Evolutionary conservation across 1,140 invertebrate species (phyloP).

Genomic region (Penaeus indicus): DNA sequence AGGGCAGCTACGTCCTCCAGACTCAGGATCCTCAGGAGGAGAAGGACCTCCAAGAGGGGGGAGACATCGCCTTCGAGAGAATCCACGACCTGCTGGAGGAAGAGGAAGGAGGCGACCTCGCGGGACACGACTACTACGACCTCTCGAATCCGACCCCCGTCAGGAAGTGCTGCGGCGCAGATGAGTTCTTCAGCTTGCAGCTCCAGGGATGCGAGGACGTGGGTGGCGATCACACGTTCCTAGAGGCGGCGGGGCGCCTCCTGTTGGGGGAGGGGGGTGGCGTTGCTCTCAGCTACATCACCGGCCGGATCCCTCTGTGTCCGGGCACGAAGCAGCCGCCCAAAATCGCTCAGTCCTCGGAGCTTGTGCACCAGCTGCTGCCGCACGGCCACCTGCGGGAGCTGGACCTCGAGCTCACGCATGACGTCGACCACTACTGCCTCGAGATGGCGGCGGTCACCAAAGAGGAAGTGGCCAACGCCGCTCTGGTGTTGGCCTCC

Average conservation of each 20-base stretch:
- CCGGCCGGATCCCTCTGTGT: background rate
- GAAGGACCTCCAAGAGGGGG: too few relatives aligned
- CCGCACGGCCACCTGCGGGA: background rate
- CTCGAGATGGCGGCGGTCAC: background rate
- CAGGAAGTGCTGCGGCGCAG: slow-evolving; percentile 41
- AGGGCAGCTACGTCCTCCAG: too few relatives aligned
- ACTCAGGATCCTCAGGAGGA: too few relatives aligned
- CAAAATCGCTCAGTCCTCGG: background rate
- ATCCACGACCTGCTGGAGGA: background rate
- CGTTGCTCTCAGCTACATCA: background rate
- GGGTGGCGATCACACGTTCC: background rate
- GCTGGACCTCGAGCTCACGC: background rate
- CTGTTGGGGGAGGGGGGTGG: background rate
- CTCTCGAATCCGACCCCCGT: background rate
- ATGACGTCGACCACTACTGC: background rate
- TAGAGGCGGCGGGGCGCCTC: background rate
- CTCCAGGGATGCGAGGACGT: slow-evolving; percentile 43
- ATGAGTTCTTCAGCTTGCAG: slow-evolving; percentile 43
- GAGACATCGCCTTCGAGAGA: background rate
- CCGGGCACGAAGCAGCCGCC: background rate
- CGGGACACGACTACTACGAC: background rate
- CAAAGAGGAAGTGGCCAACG: background rate
- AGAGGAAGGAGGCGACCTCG: background rate
- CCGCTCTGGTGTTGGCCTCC: background rate
- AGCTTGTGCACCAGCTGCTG: background rate